Evolutionary conservation across 2,113 vertebrate species (phyloP), one percentile per base, ranked within the genome.

Genomic region (Centropristis striata): DNA sequence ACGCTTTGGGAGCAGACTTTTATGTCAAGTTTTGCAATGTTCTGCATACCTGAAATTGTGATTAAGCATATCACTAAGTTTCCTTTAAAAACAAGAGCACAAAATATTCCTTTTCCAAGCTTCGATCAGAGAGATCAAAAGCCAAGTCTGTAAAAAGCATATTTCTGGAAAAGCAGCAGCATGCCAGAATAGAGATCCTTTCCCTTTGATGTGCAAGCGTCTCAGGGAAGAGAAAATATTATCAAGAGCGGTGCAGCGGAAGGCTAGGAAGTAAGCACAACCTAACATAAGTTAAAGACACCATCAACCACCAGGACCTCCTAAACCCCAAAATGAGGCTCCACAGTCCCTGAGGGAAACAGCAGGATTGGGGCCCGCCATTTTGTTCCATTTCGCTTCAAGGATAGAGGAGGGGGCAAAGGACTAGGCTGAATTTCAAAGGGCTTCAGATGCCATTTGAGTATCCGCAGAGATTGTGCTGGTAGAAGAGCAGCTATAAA

Each of bases 371-470:
- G 63, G 84, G 71, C 78, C 86, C 85, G 89, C 93, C 90, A 92
- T 93, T 90, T 91, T 89, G 88, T 91, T 88, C 89, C 59, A 86
- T 88, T 91, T 93, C 36, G 32, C 82, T 81, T 81, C 16, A 41
- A 92, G 86, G 83, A 84, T 86, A 82, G 84, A 74, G 81, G 65
- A 75, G 84, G 85, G 88, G 79, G 85, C 81, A 87, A 78, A 76
- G 58, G 78, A 86, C 84, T 78, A 81, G 83, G 80, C 78, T 85
- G 87, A 76, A 71, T 89, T 92, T 93, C 84, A 92, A 91, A 91
- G 87, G 78, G 88, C 82, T 93, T 92, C 84, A 87, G 88, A 93
- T 92, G 84, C 90, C 88, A 92, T 93, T 93, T 91, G 91, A 90
- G 89, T 84, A 86, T 90, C 85, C 50, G 59, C 86, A 54, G 81